phyloP scores from a whole-genome alignment of 2,888 invertebrate species.

The Xestobium rufovillosum region DNA sequence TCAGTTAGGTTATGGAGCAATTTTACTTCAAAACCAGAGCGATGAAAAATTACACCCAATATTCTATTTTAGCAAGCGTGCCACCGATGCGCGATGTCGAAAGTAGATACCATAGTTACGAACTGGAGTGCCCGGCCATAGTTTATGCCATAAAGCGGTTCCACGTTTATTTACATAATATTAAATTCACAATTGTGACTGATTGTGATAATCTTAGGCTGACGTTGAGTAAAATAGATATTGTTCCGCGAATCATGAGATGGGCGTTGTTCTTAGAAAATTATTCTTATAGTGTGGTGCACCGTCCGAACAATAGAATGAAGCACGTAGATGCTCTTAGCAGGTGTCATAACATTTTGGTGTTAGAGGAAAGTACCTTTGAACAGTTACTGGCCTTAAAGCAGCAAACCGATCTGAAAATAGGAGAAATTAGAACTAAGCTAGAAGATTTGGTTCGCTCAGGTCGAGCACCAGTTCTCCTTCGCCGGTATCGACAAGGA shows the following conservation, averaged over 20 bases:
- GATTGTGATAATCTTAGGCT: slow-evolving; percentile 25
- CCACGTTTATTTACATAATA: slow-evolving; percentile 25
- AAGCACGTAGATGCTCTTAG: slow-evolving; percentile 29
- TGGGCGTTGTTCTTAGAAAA: slow-evolving; percentile 26
- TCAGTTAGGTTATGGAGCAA: slow-evolving; percentile 25
- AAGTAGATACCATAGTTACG: too few species aligned
- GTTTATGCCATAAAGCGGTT: slow-evolving; percentile 28
- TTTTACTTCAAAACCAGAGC: slow-evolving; percentile 24
- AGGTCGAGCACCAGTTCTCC: too few species aligned
- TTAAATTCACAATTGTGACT: slow-evolving; percentile 27
- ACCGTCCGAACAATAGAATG: slow-evolving; percentile 24
- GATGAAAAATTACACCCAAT: slow-evolving; percentile 22
- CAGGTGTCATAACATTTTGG: slow-evolving; percentile 14
- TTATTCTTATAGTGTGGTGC: slow-evolving; percentile 24
- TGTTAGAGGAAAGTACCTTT: slow-evolving; percentile 17
- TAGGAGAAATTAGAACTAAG: slow-evolving; percentile 15
- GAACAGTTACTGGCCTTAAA: slow-evolving; percentile 13
- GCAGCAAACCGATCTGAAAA: slow-evolving; percentile 18
- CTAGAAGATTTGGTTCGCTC: slow-evolving; percentile 17
- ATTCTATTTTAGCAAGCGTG: slow-evolving; percentile 31
- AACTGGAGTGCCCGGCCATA: slow-evolving; percentile 26
- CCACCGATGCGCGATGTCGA: slow-evolving; percentile 25
- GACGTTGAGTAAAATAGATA: slow-evolving; percentile 26
- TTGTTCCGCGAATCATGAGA: slow-evolving; percentile 27
- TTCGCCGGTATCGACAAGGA: too few species aligned